A percentile compares a stretch with the other conserved stretches of the same genome.
These are phyloP conservation scores for Porites cylindrica DNA, from an alignment of 92 coral and sea anemone genomes.

Conservation along the genomic window DNA sequence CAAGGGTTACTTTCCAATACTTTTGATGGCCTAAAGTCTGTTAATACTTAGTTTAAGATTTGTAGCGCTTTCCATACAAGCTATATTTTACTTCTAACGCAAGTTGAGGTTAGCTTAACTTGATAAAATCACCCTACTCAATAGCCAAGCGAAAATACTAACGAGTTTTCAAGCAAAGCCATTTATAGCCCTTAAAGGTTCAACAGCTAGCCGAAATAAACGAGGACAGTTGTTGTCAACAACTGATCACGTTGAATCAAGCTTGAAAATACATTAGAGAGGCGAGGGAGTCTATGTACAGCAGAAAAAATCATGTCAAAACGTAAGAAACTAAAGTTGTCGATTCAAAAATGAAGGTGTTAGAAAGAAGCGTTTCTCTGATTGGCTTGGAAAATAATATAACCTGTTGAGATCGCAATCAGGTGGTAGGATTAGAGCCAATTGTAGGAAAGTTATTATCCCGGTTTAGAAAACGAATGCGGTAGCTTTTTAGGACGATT, in stretches of 20 bases:
- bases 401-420: too few relatives aligned
- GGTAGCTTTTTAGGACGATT: neutral
- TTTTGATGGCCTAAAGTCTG: too few relatives aligned
- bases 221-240: too few relatives aligned
- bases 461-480: neutral
- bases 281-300: neutral
- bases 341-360: neutral
- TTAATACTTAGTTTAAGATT: too few relatives aligned
- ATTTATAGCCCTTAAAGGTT: neutral
- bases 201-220: too few relatives aligned
- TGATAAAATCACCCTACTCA: too few relatives aligned
- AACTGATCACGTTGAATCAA: neutral
- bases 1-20: too few relatives aligned
- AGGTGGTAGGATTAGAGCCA: neutral
- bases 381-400: neutral
- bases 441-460: neutral
- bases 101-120: too few relatives aligned
- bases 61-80: too few relatives aligned
- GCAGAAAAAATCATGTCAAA: neutral
- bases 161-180: neutral
- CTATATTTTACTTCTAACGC: too few relatives aligned
- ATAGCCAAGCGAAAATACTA: neutral
- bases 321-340: too few relatives aligned
- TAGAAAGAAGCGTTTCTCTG: neutral
- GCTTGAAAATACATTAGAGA: neutral